Evolutionary conservation across 2,888 invertebrate species (phyloP).

Genomic region (Lypha dubia): DNA sequence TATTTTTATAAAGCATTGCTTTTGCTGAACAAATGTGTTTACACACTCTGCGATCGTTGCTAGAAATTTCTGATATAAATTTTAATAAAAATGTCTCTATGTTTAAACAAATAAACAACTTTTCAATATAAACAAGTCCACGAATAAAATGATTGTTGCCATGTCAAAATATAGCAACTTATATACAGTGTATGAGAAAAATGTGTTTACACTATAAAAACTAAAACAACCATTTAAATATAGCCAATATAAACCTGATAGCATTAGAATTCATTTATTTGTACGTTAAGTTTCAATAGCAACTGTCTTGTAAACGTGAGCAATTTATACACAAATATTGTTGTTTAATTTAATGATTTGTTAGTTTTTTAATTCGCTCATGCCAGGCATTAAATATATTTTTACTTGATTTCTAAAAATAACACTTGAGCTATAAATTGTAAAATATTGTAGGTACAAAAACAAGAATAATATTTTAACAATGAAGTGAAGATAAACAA

Average conservation of each 20-base stretch:
- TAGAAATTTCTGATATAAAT: constrained; percentile 57
- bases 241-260: not conserved
- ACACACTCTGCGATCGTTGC: constrained; percentile 26
- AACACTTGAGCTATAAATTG: constrained; percentile 57
- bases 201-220: not conserved
- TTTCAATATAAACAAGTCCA: constrained; percentile 12
- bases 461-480: constrained; percentile 29
- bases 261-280: not conserved
- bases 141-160: constrained; percentile 53
- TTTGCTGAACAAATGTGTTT: constrained; percentile 30
- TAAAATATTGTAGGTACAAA: constrained; percentile 19
- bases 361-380: not conserved
- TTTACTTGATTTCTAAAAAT: constrained; percentile 56
- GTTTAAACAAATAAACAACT: constrained; percentile 30
- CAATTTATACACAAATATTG: constrained; percentile 30
- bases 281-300: not conserved
- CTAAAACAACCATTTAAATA: not conserved
- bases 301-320: constrained; percentile 42
- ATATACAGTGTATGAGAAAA: constrained; percentile 14
- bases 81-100: constrained; percentile 39
- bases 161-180: constrained; percentile 39
- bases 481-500: constrained; percentile 35
- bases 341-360: constrained; percentile 20
- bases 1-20: not conserved
- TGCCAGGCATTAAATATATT: constrained; percentile 17